phyloP scores from a whole-genome alignment of 2,888 invertebrate genomes.

The Pyrrhosoma nymphula region DNA sequence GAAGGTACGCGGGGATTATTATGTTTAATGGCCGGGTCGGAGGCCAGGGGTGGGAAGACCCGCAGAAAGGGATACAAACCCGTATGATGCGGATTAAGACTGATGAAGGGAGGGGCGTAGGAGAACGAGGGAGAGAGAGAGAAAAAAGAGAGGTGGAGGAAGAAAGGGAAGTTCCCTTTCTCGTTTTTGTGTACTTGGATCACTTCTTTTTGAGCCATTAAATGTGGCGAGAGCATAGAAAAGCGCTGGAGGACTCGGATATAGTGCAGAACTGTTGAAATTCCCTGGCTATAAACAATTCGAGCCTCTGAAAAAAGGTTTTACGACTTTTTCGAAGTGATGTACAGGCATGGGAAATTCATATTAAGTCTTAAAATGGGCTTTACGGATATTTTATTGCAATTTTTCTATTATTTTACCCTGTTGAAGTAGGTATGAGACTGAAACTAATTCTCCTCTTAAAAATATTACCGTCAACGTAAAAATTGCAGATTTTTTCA shows the following conservation, averaged over 20 bases:
- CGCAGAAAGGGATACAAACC: background rate
- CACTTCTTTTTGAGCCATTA: background rate
- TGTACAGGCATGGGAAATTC: no score
- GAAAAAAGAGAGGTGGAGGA: background rate
- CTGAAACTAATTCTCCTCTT: no score
- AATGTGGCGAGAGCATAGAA: background rate
- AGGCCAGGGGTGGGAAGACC: background rate
- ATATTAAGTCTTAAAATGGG: no score
- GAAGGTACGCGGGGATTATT: slow-evolving; percentile 19
- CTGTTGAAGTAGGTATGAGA: no score
- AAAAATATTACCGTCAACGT: no score
- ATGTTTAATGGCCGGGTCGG: slow-evolving; percentile 8
- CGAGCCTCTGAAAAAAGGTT: background rate
- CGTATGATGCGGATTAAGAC: slow-evolving; percentile 12
- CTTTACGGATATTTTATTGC: no score
- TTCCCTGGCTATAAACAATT: background rate
- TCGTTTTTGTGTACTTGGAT: background rate
- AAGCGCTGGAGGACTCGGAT: background rate
- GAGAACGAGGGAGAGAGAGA: background rate
- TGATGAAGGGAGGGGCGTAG: background rate
- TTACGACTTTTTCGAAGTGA: background rate
- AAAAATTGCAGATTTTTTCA: no score
- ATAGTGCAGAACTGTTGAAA: background rate
- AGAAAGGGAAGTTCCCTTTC: background rate
- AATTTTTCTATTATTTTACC: no score